Evolutionary conservation across 2,797 vertebrate genomes (phyloP), one percentile per base, ranked within the genome.

Genomic region (Lutjanus campechanus): DNA sequence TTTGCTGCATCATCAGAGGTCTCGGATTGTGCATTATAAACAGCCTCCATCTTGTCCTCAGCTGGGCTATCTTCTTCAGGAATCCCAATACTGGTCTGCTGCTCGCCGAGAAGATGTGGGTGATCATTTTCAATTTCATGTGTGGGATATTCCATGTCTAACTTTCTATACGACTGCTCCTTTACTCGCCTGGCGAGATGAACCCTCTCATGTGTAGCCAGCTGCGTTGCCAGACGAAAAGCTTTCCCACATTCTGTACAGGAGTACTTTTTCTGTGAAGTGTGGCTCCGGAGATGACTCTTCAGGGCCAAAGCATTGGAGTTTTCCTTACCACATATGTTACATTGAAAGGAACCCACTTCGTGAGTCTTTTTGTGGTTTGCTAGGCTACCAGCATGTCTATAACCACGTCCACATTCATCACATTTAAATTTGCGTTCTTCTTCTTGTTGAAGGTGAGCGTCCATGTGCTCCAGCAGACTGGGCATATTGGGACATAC

Each of bases 341-440:
- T 86, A 85, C 97, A 97, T 15, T 92, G 91, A 85, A 96, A 97
- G 69, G 94, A 95, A 25, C 96, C 96, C 19, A 97, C 93, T 67
- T 97, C 95, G 0, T 97, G 97, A 51, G 96, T 97, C 87, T 96
- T 96, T 76, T 92, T 97, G 89, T 97, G 97, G 91, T 96, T 97
- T 29, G 96, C 95, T 75, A 97, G 85, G 87, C 96, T 98, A 22
- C 96, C 96, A 4, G 96, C 96, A 41, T 97, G 97, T 56, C 95
- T 95, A 77, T 97, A 98, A 73, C 96, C 96, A 55, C 96, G 95
- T 20, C 96, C 96, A 80, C 97, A 97, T 91, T 96, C 95, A 50
- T 96, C 95, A 84, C 97, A 97, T 83, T 95, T 96, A 87, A 95
- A 97, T 77, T 88, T 95, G 58, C 93, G 94, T 41, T 95, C 94